Conservation (phyloP, 2,113 vertebrate species). For the Pardalotus punctatus region DNA sequence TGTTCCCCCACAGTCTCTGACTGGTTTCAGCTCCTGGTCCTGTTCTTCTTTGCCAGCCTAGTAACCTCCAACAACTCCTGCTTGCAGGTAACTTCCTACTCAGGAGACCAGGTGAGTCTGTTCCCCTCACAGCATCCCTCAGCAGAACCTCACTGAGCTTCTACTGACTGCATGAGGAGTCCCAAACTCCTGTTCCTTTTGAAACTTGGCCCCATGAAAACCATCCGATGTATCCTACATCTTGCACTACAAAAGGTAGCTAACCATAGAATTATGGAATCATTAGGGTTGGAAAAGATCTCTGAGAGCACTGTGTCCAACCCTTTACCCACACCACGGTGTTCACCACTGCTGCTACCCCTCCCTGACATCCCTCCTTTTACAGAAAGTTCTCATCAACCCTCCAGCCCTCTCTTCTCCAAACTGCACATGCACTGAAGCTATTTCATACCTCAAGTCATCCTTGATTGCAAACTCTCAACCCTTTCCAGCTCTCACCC, state of each 20-base stretch:
- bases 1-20: neutral
- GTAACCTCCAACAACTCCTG: neutral
- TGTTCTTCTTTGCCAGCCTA: neutral
- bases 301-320: neutral
- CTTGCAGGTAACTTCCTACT: neutral
- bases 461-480: neutral
- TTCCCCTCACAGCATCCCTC: neutral
- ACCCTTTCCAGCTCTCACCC: neutral
- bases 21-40: neutral
- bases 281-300: neutral
- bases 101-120: neutral
- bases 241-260: neutral
- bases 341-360: neutral
- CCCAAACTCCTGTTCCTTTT: neutral
- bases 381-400: neutral
- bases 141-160: neutral
- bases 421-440: neutral
- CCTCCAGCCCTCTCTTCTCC: neutral
- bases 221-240: neutral
- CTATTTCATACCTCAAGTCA: neutral
- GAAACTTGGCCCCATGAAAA: neutral
- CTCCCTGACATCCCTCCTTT: neutral
- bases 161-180: neutral
- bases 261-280: neutral
- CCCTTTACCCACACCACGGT: rapidly evolving